phyloP scores from a whole-genome alignment of 2,797 vertebrate genomes.

The Varecia variegata region DNA sequence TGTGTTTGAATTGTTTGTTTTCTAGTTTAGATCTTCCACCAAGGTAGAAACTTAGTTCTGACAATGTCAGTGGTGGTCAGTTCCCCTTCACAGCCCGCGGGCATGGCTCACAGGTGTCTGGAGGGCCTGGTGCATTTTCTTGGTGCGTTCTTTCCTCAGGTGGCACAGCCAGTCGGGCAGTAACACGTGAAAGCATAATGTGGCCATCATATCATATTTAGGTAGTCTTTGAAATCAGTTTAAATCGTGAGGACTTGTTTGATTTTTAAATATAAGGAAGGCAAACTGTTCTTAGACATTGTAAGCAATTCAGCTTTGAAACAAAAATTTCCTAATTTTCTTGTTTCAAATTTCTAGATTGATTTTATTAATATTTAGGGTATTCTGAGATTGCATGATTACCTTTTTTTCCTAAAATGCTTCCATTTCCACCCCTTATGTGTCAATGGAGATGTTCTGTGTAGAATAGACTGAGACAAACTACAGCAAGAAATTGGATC shows the following conservation, averaged over 20 bases:
- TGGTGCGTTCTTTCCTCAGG: neutral
- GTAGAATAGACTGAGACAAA: neutral
- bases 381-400: neutral
- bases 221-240: neutral
- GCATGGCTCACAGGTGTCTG: rapidly evolving
- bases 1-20: conserved; percentile 14
- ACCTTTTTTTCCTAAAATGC: neutral
- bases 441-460: neutral
- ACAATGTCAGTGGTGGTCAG: neutral
- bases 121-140: neutral
- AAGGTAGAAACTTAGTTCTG: neutral
- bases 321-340: neutral
- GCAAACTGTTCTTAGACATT: conserved; percentile 2
- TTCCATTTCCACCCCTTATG: neutral
- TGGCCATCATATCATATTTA: neutral
- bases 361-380: neutral
- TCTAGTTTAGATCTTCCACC: neutral
- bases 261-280: neutral
- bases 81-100: neutral
- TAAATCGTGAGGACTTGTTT: neutral
- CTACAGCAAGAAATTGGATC: neutral
- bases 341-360: neutral
- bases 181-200: neutral
- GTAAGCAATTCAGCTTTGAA: conserved; percentile 23
- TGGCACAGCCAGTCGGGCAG: neutral